phyloP scores from a whole-genome alignment of 2,113 vertebrate genomes.

The Pelobates fuscus region DNA sequence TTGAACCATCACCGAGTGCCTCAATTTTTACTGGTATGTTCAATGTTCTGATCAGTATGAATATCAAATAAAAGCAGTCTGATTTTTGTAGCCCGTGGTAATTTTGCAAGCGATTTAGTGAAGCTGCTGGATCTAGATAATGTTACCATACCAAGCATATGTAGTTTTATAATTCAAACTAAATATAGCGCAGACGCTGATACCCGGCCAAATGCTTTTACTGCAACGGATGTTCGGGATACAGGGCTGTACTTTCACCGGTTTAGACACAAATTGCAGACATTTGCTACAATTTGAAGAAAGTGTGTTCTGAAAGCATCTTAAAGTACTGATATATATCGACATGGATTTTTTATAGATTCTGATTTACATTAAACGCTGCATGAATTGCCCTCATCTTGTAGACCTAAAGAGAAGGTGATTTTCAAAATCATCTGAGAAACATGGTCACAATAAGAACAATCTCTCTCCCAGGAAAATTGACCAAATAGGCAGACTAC shows the following conservation, averaged over 20 bases:
- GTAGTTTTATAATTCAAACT: background rate
- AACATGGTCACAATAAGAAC: background rate
- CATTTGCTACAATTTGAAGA: constrained; percentile 26
- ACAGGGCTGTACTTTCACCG: background rate
- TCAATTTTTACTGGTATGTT: background rate
- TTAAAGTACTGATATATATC: background rate
- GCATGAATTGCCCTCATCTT: background rate
- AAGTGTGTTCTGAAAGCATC: background rate
- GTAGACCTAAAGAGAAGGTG: background rate
- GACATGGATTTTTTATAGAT: background rate
- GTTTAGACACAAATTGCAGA: constrained; percentile 22
- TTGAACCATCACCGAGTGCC: background rate
- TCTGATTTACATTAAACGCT: constrained; percentile 3
- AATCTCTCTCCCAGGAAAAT: background rate
- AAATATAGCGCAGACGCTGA: background rate
- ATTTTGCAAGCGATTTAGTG: background rate
- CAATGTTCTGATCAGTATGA: background rate
- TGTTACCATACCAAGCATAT: background rate
- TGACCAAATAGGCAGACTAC: no score
- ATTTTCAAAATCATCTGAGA: background rate
- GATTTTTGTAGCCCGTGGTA: background rate
- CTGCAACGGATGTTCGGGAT: background rate
- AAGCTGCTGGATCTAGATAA: background rate
- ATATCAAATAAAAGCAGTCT: background rate
- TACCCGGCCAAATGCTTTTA: background rate